phyloP scores from a whole-genome alignment of 2,888 invertebrate species.

The Sesia bembeciformis region DNA sequence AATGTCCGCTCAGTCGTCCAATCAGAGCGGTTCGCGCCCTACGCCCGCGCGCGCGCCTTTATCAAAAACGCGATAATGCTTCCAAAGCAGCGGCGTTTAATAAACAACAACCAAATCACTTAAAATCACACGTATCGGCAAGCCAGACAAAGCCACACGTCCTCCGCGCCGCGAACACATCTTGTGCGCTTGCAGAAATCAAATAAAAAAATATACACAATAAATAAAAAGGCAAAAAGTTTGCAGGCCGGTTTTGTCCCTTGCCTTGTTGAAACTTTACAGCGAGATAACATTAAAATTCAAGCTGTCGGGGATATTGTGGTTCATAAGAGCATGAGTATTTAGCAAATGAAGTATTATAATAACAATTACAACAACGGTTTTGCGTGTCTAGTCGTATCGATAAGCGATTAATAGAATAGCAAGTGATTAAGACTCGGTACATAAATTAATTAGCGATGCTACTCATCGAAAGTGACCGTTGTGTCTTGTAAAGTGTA shows the following conservation, averaged over 20 bases:
- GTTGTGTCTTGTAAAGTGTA: too few relatives aligned
- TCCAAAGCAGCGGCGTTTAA: constrained; percentile 23
- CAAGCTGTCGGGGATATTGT: constrained; percentile 2
- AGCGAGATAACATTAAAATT: constrained; percentile 15
- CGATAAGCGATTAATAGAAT: too few relatives aligned
- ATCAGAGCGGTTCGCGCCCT: constrained; percentile 58
- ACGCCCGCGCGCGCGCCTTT: constrained; percentile 51
- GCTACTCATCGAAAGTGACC: too few relatives aligned
- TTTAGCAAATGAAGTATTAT: too few relatives aligned
- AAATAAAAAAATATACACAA: constrained; percentile 25
- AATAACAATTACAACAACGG: too few relatives aligned
- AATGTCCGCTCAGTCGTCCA: constrained; percentile 36
- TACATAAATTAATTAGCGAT: too few relatives aligned
- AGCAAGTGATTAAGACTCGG: too few relatives aligned
- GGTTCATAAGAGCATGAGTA: neutral
- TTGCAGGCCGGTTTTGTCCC: constrained; percentile 41
- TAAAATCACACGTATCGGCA: constrained; percentile 34
- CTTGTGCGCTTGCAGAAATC: constrained; percentile 27
- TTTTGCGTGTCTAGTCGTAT: too few relatives aligned
- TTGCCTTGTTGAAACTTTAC: constrained; percentile 28
- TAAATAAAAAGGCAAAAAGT: constrained; percentile 44
- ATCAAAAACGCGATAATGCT: constrained; percentile 50
- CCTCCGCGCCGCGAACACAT: constrained; percentile 39
- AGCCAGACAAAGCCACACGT: constrained; percentile 31
- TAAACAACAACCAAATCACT: constrained; percentile 51